These are phyloP conservation scores for Diabrotica balteata DNA, from an alignment of 2,888 invertebrate genomes.

Conservation along the genomic window DNA sequence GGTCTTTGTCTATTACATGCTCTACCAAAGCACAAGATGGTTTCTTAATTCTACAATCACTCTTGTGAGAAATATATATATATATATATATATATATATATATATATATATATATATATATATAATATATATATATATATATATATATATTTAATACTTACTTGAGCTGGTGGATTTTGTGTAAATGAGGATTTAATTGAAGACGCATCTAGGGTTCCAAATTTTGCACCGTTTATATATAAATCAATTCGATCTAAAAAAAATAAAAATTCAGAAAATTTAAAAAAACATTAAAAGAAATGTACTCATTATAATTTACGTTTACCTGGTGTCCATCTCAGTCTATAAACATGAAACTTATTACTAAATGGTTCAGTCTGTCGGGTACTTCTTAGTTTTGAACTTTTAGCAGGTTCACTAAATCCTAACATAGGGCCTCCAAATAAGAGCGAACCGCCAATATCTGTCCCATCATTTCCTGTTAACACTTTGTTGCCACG, in stretches of 20 bases:
- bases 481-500: constrained; percentile 56
- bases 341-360: constrained; percentile 69
- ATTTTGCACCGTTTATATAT: constrained; percentile 56
- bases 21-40: no score
- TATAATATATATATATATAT: no score
- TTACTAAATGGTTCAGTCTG: constrained; percentile 61
- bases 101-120: no score
- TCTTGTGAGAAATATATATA: no score
- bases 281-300: no score
- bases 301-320: neutral
- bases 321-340: constrained; percentile 72
- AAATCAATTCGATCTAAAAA: constrained; percentile 53
- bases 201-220: constrained; percentile 48
- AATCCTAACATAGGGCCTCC: constrained; percentile 62
- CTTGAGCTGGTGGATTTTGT: constrained; percentile 27
- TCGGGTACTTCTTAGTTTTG: constrained; percentile 32
- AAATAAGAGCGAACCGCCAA: constrained; percentile 60
- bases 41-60: no score
- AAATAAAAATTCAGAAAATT: no score
- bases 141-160: constrained; percentile 15
- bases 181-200: constrained; percentile 27
- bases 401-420: constrained; percentile 41
- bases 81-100: no score
- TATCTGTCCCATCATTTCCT: constrained; percentile 55
- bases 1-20: no score